Percentiles rank a stretch among this genome's conserved stretches.
Evolutionary conservation across 1,140 invertebrate genomes (phyloP).

Genomic region (Bombus haemorrhoidalis): DNA sequence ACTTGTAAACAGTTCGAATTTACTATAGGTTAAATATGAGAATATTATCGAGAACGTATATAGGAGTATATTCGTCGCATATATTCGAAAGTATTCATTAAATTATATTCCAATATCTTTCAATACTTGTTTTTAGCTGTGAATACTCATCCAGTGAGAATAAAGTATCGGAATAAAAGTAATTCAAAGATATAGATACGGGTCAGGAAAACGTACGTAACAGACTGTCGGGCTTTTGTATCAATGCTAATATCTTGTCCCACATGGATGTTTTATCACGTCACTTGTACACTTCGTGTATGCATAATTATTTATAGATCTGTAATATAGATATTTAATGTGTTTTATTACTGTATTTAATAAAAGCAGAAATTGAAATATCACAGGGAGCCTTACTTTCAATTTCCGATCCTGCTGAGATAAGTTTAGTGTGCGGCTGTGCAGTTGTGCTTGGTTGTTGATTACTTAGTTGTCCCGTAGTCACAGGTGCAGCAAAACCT

Average conservation of each 20-base stretch:
- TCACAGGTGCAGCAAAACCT: conserved; percentile 80
- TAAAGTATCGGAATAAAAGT: conserved; percentile 56
- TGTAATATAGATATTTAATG: conserved; percentile 60
- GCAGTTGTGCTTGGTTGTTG: conserved; percentile 78
- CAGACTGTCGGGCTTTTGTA: conserved; percentile 66
- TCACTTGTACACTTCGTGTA: conserved; percentile 68
- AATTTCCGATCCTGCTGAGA: conserved; percentile 80
- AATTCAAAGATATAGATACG: conserved; percentile 60
- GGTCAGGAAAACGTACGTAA: conserved; percentile 74
- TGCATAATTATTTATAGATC: conserved; percentile 71
- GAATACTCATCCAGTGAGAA: conserved; percentile 57
- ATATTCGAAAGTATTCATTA: conserved; percentile 46
- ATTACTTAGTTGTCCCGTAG: conserved; percentile 75
- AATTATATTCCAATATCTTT: conserved; percentile 49
- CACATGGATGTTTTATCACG: conserved; percentile 62
- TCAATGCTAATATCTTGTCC: conserved; percentile 42
- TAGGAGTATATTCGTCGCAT: conserved; percentile 55
- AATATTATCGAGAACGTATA: conserved; percentile 57
- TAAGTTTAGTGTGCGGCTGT: conserved; percentile 81
- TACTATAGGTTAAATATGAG: conserved; percentile 55
- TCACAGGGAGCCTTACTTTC: conserved; percentile 75
- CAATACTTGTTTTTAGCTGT: conserved; percentile 32
- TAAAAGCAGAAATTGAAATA: conserved; percentile 1
- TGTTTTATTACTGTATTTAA: conserved; percentile 35
- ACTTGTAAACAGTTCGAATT: conserved; percentile 56